phyloP scores from a whole-genome alignment of 2,888 invertebrate genomes.

The Latheticus oryzae region DNA sequence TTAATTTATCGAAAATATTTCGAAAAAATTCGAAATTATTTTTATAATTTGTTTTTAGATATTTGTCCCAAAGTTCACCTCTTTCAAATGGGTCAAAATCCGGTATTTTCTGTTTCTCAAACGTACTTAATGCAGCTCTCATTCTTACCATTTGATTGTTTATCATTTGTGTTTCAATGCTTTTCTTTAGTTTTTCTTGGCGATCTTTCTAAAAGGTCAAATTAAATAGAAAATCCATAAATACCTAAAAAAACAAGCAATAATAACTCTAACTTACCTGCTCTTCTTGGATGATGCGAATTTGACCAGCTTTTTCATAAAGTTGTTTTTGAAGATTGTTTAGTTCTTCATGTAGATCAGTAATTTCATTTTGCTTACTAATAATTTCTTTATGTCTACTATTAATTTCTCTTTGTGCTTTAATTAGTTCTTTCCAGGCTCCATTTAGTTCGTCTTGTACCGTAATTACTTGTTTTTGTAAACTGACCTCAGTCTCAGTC shows the following conservation, averaged over 20 bases:
- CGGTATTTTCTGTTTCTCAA: constrained; percentile 11
- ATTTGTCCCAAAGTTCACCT: constrained; percentile 19
- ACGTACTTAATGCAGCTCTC: constrained; percentile 12
- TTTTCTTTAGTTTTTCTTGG: constrained; percentile 16
- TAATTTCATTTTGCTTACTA: not conserved
- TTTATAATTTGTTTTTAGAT: constrained; percentile 19
- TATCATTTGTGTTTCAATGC: constrained; percentile 20
- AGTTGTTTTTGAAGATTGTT: constrained; percentile 17
- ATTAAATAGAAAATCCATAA: constrained; percentile 14
- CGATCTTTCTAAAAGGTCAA: constrained; percentile 8
- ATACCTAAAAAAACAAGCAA: constrained; percentile 11
- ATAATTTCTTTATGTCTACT: constrained; percentile 4
- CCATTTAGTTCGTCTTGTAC: constrained; percentile 8
- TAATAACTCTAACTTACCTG: constrained; percentile 4
- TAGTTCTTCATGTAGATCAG: constrained; percentile 4
- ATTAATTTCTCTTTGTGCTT: constrained; percentile 3
- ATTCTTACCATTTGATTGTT: constrained; percentile 19
- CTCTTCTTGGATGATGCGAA: constrained; percentile 14
- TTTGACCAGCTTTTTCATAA: constrained; percentile 17
- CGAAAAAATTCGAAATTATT: constrained; percentile 11
- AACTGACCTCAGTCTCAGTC: constrained; percentile 15
- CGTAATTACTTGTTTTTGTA: constrained; percentile 8
- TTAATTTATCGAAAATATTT: constrained; percentile 19
- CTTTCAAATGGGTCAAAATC: constrained; percentile 10
- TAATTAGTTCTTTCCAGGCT: constrained; percentile 2